Evolutionary conservation across 1,140 invertebrate species (phyloP).

Genomic region (Bombus waltoni): DNA sequence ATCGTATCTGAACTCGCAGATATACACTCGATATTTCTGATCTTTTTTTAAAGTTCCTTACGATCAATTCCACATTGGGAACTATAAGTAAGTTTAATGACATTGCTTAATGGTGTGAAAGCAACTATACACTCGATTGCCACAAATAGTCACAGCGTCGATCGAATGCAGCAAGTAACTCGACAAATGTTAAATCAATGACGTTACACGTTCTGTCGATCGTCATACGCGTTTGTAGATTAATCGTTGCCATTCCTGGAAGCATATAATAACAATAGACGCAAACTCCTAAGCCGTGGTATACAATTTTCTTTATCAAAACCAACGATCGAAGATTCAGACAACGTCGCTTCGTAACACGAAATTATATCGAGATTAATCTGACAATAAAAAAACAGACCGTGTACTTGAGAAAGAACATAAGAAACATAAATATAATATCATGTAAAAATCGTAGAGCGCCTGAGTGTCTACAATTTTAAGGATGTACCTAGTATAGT

Average conservation of each 20-base stretch:
- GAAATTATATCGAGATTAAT: background rate
- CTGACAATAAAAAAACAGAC: background rate
- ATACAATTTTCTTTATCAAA: background rate
- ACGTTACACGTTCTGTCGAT: background rate
- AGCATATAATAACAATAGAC: background rate
- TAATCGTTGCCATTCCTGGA: background rate
- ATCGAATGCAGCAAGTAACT: constrained; percentile 7
- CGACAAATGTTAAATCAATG: constrained; percentile 5
- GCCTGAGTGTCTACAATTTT: no score
- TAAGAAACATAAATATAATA: no score
- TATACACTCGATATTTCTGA: background rate
- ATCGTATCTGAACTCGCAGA: constrained; percentile 22
- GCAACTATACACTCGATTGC: constrained; percentile 1
- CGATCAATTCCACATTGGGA: no score
- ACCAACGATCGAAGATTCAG: background rate
- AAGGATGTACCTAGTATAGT: no score
- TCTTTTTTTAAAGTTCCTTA: no score
- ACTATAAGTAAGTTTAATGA: no score
- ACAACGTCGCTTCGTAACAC: background rate
- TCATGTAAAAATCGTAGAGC: no score
- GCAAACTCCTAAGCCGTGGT: no score
- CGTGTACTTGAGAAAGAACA: background rate
- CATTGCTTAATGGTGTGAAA: no score
- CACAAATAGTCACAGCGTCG: background rate
- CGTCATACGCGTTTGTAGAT: background rate